These are phyloP conservation scores for Pangasius krempfi DNA, from an alignment of 2,797 vertebrate genomes.

Conservation along the genomic window DNA sequence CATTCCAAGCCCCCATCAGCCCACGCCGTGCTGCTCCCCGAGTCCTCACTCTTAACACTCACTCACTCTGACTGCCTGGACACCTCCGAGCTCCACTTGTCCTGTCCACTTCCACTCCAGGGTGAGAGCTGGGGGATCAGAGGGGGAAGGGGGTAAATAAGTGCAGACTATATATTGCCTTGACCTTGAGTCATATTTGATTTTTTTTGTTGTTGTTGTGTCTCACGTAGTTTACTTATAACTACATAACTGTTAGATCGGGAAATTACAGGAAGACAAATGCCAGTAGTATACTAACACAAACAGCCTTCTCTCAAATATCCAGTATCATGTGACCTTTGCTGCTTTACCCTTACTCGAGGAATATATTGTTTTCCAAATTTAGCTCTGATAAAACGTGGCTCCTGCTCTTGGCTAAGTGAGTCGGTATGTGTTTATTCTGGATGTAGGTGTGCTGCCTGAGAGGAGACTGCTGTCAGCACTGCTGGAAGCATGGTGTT, in stretches of 20 bases:
- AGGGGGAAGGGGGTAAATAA: constrained; percentile 32
- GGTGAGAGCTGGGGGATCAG: constrained; percentile 60
- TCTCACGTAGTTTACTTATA: neutral
- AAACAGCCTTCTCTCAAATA: neutral
- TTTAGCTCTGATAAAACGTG: constrained; percentile 28
- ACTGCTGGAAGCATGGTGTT: constrained; percentile 11
- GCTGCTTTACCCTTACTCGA: neutral
- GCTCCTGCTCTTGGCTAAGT: constrained; percentile 4
- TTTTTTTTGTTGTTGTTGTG: neutral
- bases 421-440: constrained; percentile 29
- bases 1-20: constrained; percentile 79
- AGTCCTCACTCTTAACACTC: constrained; percentile 37
- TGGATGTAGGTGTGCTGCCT: constrained; percentile 39
- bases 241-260: neutral
- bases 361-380: constrained; percentile 31
- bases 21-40: constrained; percentile 57
- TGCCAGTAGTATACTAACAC: neutral
- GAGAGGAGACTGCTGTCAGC: constrained; percentile 15
- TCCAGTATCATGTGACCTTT: constrained; percentile 19
- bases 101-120: constrained; percentile 64
- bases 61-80: constrained; percentile 36
- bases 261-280: neutral
- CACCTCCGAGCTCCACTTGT: constrained; percentile 41
- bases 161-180: neutral
- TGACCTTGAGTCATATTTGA: neutral